Evolutionary conservation across 1,140 invertebrate genomes (phyloP), one percentile per base, ranked within the genome.

Genomic region (Lanistes nyassanus): DNA sequence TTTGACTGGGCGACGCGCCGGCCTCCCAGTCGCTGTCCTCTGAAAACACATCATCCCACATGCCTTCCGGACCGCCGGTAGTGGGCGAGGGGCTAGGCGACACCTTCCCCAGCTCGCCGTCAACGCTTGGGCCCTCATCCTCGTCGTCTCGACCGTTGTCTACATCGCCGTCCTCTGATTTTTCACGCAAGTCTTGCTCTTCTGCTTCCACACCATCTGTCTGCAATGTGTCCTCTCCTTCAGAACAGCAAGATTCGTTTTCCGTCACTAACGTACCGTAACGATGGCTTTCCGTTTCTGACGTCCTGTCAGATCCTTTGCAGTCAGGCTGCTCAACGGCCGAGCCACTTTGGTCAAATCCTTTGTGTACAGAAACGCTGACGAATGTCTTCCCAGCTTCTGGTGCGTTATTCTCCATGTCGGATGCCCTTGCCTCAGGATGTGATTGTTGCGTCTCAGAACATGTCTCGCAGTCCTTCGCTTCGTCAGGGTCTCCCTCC

Each of bases 21-120:
- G 42, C 42, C 42, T 47, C 42, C 56, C 23, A 60, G 56, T 60
- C 56, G 23, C 56, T 60, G 11, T 60, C 56, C 56, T 60, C 56
- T 23, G 13, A 11, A 60, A 60, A 60, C 11, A 60, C 56, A 7
- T 60, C 56, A 60, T 60, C 56, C 56, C 56, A 60, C n/a, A n/a
- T 9, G 2, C 13, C 29, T 7, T 26, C 29, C 9, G 56, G 6
- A 11, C 29, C 56, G 3, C 13, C 51, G 13, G 51, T 53, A 11
- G 23, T 53, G 13, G 51, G 51, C 23, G 56, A 16, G 2, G 23
- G 9, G 56, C 56, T 60, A 11, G 7, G 56, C 23, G 56, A 23
- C 9, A 60, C 11, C 56, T 23, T 31, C 56, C 56, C 13, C 56
- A 31, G 13, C 1, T 71, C 21, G 47, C 42, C 68, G 47, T 71